Evolutionary conservation across 2,888 invertebrate genomes (phyloP).

Genomic region (Polyommatus iphigenia): DNA sequence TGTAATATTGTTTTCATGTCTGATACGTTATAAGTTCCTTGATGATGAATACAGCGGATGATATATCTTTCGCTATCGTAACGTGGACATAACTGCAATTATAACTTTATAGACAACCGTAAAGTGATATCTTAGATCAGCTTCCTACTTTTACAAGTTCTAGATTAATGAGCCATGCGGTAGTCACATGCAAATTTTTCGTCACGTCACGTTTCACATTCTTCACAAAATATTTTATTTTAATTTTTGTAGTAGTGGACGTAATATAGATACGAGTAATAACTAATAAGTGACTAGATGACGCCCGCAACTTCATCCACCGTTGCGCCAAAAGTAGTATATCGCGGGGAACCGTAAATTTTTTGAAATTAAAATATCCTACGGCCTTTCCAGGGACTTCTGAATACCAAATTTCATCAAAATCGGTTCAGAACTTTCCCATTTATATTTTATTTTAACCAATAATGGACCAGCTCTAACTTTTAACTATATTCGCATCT

Average conservation of each 20-base stretch:
- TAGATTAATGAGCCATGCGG: constrained; percentile 14
- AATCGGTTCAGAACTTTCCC: no score
- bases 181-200: neutral
- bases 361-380: no score
- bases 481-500: neutral
- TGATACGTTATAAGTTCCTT: neutral
- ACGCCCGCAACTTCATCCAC: no score
- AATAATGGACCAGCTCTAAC: no score
- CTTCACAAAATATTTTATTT: neutral
- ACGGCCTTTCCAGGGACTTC: no score
- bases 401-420: no score
- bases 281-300: no score
- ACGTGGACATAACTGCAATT: neutral
- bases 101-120: constrained; percentile 11
- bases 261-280: no score
- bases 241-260: neutral
- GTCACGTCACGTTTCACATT: constrained; percentile 2
- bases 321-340: no score
- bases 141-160: constrained; percentile 15
- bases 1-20: neutral
- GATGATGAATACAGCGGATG: neutral
- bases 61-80: neutral
- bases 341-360: no score
- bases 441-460: no score
- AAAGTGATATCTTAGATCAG: constrained; percentile 5